phyloP scores from a whole-genome alignment of 2,113 vertebrate genomes.

The Limnothrissa miodon region DNA sequence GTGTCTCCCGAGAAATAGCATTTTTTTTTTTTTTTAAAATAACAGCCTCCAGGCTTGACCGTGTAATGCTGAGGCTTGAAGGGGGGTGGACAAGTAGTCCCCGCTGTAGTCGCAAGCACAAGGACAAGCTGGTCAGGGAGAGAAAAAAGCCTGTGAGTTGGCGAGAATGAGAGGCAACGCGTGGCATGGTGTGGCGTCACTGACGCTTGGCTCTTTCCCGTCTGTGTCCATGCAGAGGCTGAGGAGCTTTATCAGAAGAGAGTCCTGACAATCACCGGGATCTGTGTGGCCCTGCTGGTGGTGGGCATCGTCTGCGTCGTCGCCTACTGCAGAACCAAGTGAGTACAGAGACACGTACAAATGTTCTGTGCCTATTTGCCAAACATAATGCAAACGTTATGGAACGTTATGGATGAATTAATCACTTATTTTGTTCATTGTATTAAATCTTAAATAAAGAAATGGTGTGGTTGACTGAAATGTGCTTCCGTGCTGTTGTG shows the following conservation, averaged over 20 bases:
- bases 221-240: slow-evolving; percentile 80
- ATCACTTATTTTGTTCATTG: not conserved
- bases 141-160: not conserved
- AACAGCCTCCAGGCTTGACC: not conserved
- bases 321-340: slow-evolving; percentile 99
- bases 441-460: not conserved
- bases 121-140: not conserved
- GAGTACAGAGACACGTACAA: slow-evolving; percentile 63
- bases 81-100: not conserved
- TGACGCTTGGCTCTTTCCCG: not conserved
- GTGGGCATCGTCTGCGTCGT: slow-evolving; percentile 98
- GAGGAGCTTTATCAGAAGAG: slow-evolving; percentile 99
- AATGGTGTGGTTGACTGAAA: not conserved
- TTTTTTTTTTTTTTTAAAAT: not conserved
- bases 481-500: not conserved
- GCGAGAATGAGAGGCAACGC: not conserved
- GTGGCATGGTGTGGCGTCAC: not conserved
- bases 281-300: slow-evolving; percentile 94
- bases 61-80: not conserved
- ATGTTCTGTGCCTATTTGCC: not conserved
- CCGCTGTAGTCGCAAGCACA: not conserved
- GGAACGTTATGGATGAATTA: not conserved
- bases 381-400: not conserved
- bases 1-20: not conserved
- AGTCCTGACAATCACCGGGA: slow-evolving; percentile 97